phyloP scores from a whole-genome alignment of 2,113 vertebrate genomes.

The Embiotoca jacksoni region DNA sequence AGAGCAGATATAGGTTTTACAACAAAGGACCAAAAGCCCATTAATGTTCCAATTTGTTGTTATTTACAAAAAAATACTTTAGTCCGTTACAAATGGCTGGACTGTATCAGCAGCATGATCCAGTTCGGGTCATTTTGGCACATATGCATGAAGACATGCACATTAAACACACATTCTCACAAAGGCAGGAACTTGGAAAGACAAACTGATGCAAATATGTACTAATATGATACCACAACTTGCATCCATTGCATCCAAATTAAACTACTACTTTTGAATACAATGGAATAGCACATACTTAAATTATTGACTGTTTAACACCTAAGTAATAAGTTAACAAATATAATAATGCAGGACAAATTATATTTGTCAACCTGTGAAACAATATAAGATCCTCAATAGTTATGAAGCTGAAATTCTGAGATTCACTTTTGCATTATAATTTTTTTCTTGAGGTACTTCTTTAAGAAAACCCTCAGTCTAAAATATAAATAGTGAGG shows the following conservation, averaged over 20 bases:
- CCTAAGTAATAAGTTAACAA: background rate
- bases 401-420: constrained; percentile 13
- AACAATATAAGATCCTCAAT: background rate
- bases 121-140: background rate
- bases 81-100: background rate
- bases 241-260: background rate
- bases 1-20: constrained; percentile 34
- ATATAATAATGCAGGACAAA: background rate
- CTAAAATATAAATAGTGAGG: background rate
- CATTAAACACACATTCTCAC: background rate
- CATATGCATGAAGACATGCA: constrained; percentile 3
- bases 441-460: background rate
- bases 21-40: constrained; percentile 15
- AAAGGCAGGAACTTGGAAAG: constrained; percentile 17
- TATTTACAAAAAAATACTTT: background rate
- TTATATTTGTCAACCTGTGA: background rate
- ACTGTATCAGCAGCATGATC: background rate
- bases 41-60: background rate
- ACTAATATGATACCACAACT: background rate
- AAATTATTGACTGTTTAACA: background rate
- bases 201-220: constrained; percentile 1
- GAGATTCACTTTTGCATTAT: constrained; percentile 16
- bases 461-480: background rate
- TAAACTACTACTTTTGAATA: constrained; percentile 1
- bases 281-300: background rate